phyloP scores from a whole-genome alignment of 2,888 invertebrate genomes.

The Eupeodes latifasciatus region DNA sequence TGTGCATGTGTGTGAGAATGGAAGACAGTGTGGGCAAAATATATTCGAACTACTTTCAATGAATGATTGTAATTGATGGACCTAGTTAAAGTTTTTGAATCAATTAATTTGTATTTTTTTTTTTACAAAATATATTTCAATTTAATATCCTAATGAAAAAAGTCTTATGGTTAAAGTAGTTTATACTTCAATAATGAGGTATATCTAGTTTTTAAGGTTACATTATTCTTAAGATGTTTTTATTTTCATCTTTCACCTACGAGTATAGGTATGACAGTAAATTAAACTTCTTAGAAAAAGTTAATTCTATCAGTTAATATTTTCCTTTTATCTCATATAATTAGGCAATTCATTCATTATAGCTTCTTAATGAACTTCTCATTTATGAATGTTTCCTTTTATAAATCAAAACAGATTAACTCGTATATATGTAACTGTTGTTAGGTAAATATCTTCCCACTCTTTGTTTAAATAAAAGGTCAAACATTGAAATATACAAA shows the following conservation, averaged over 20 bases:
- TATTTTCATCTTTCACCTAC: background rate
- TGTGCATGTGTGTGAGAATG: background rate
- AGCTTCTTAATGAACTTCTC: background rate
- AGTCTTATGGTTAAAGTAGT: background rate
- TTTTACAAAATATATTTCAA: background rate
- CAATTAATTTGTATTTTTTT: background rate
- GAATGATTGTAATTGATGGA: background rate
- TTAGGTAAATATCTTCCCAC: background rate
- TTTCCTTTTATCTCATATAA: background rate
- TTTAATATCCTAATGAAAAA: background rate
- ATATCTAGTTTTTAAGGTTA: background rate
- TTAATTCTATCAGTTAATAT: no score
- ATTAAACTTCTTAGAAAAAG: background rate
- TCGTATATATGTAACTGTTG: background rate
- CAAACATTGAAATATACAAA: background rate
- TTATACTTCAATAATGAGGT: background rate
- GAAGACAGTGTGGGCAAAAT: slow-evolving; percentile 62
- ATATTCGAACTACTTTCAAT: slow-evolving; percentile 36
- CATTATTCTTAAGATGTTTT: background rate
- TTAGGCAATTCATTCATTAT: background rate
- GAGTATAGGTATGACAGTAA: background rate
- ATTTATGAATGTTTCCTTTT: background rate
- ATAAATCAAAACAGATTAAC: background rate
- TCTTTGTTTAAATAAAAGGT: background rate
- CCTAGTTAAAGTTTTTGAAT: background rate